Conservation (phyloP, 92 coral and sea anemone genomes). For the Plumapathes pennacea region DNA sequence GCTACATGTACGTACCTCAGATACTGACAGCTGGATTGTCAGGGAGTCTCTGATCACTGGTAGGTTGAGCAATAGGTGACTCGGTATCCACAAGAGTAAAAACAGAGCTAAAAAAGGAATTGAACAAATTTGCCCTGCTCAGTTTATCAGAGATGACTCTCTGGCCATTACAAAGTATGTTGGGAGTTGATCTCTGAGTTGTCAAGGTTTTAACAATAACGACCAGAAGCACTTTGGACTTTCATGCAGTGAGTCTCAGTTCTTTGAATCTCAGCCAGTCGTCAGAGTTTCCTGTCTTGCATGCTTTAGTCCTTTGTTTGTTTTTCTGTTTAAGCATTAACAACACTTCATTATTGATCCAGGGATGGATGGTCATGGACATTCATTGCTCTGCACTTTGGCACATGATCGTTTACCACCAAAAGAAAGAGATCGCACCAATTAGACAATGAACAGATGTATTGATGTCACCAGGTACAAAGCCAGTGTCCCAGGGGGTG, state of each 20-base stretch:
- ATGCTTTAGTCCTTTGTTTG: too few species aligned
- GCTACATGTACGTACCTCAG: constrained; percentile 42
- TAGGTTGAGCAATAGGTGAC: constrained; percentile 1
- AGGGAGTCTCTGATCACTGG: neutral
- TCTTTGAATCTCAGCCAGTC: too few species aligned
- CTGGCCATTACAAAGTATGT: constrained; percentile 34
- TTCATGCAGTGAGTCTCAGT: constrained; percentile 13
- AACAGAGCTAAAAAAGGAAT: constrained; percentile 46
- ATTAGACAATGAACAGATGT: too few species aligned
- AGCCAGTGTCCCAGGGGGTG: too few species aligned
- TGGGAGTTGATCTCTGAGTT: neutral
- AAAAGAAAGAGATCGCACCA: too few species aligned
- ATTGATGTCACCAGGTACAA: too few species aligned
- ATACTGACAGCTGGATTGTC: constrained; percentile 7
- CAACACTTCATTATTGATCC: too few species aligned
- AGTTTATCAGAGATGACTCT: neutral
- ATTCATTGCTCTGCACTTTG: too few species aligned
- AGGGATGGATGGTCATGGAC: too few species aligned
- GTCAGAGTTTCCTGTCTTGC: too few species aligned
- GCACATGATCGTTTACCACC: too few species aligned
- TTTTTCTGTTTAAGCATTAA: too few species aligned
- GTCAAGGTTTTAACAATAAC: constrained; percentile 24
- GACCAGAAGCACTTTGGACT: constrained; percentile 54
- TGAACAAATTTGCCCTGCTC: constrained; percentile 12
- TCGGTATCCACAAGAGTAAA: constrained; percentile 7